phyloP scores from a whole-genome alignment of 2,888 invertebrate species.

The Synergus laeviventris region DNA sequence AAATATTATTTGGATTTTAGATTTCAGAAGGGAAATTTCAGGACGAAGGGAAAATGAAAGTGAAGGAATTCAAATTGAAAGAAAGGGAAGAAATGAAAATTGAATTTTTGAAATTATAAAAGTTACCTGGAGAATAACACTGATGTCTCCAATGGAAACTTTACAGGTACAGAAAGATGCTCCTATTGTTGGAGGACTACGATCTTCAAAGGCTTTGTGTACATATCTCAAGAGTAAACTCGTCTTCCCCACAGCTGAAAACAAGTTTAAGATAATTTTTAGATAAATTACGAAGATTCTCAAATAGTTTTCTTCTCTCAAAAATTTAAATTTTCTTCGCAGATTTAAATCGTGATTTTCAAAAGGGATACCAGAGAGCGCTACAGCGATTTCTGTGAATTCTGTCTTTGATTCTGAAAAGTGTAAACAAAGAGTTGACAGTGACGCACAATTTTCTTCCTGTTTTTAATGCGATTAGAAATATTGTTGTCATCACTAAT shows the following conservation, averaged over 20 bases:
- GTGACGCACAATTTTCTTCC: background rate
- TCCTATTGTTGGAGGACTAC: slow-evolving; percentile 90
- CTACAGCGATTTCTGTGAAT: background rate
- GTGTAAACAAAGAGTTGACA: slow-evolving; percentile 14
- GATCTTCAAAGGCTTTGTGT: slow-evolving; percentile 85
- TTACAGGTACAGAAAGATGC: slow-evolving; percentile 94
- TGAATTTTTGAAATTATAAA: slow-evolving; percentile 70
- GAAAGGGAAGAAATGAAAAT: background rate
- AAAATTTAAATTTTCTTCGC: background rate
- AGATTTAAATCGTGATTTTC: background rate
- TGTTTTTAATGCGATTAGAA: background rate
- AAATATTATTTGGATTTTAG: slow-evolving; percentile 62
- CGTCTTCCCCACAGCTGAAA: slow-evolving; percentile 93
- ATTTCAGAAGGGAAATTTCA: background rate
- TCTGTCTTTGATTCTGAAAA: too few species aligned
- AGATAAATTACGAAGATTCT: too few species aligned
- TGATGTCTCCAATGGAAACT: slow-evolving; percentile 83
- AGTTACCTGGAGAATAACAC: slow-evolving; percentile 86
- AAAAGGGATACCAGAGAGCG: background rate
- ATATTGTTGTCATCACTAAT: background rate
- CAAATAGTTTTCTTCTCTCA: background rate
- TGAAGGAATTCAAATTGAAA: background rate
- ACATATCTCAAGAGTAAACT: slow-evolving; percentile 89
- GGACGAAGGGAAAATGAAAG: background rate
- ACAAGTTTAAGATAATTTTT: slow-evolving; percentile 42